Percentiles rank a stretch among this genome's conserved stretches.
These are phyloP conservation scores for Montipora capitata DNA, from an alignment of 92 coral and sea anemone genomes.

Conservation along the genomic window DNA sequence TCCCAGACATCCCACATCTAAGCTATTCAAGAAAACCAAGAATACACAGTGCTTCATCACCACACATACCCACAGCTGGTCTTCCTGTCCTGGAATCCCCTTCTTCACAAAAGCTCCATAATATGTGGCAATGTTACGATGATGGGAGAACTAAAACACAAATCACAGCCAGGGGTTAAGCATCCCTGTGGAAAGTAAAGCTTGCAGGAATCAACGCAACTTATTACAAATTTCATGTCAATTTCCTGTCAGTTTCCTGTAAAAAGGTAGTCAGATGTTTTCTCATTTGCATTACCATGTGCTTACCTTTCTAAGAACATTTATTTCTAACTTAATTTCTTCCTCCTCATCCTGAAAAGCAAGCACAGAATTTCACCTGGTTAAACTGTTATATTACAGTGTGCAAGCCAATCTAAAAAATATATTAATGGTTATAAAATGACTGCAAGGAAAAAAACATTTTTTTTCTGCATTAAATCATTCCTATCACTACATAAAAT, in stretches of 20 bases:
- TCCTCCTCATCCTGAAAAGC: constrained; percentile 95
- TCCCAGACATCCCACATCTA: no score
- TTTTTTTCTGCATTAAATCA: no score
- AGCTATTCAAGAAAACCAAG: not conserved
- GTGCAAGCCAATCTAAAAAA: no score
- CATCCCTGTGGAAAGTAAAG: no score
- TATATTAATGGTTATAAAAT: no score
- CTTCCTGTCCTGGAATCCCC: constrained; percentile 94
- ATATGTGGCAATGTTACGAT: constrained; percentile 98
- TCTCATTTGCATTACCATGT: not conserved
- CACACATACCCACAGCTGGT: constrained; percentile 93
- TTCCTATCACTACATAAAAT: no score
- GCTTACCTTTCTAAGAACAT: constrained; percentile 95
- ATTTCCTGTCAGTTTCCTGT: no score
- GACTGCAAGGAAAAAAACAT: no score
- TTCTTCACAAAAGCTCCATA: constrained; percentile 99
- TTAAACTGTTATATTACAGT: no score
- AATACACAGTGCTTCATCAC: not conserved
- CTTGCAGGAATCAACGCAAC: no score
- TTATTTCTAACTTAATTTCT: constrained; percentile 95
- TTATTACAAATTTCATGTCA: no score
- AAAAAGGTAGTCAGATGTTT: no score
- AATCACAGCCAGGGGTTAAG: not conserved
- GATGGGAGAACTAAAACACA: constrained; percentile 90
- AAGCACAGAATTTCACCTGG: not conserved